Percentiles rank a stretch among this genome's conserved stretches.
Conservation (phyloP, 2,888 invertebrate species). For the Leptogaster cylindrica region DNA sequence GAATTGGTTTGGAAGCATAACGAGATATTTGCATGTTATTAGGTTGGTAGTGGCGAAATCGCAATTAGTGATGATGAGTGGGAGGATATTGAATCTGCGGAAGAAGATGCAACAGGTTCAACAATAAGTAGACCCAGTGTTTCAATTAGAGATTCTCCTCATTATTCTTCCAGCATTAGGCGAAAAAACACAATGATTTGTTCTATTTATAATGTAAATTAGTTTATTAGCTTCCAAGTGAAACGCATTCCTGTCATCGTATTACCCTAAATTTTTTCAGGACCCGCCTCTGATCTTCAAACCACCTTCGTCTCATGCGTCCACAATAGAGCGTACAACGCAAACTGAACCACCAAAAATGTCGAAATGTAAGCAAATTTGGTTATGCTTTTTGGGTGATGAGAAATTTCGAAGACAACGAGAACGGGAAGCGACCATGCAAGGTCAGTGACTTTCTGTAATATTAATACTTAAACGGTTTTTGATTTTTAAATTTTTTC, state of each 20-base stretch:
- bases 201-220: constrained; percentile 69
- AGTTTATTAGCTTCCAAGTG: constrained; percentile 47
- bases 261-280: constrained; percentile 54
- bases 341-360: constrained; percentile 77
- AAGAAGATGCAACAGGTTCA: constrained; percentile 66
- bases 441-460: constrained; percentile 50
- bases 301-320: constrained; percentile 59
- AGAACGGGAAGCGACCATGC: constrained; percentile 71
- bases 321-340: constrained; percentile 82
- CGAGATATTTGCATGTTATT: background rate
- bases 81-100: constrained; percentile 71
- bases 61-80: constrained; percentile 81
- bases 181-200: constrained; percentile 68
- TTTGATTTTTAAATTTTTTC: no score
- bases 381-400: constrained; percentile 81
- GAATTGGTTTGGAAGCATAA: no score
- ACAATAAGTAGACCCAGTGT: constrained; percentile 10
- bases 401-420: constrained; percentile 76
- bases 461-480: no score
- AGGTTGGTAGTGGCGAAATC: constrained; percentile 85
- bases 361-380: constrained; percentile 79
- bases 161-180: constrained; percentile 57
- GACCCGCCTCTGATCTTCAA: constrained; percentile 61
- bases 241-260: no score
- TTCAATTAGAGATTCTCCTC: constrained; percentile 52